These are phyloP conservation scores for Setipinna tenuifilis DNA, from an alignment of 2,797 vertebrate genomes.

Conservation along the genomic window DNA sequence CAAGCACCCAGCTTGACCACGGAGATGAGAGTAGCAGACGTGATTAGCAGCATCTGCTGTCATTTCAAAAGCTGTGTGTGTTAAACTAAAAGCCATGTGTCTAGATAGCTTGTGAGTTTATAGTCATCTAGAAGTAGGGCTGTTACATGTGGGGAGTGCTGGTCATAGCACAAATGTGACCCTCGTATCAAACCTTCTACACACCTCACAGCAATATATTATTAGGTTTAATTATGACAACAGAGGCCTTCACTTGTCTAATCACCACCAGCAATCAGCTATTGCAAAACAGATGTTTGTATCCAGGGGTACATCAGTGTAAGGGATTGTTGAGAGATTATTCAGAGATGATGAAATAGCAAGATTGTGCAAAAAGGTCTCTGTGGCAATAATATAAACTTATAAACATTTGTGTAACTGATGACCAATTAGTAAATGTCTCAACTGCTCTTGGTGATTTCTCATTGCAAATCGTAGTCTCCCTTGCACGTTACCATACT, in stretches of 20 bases:
- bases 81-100: not conserved
- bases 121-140: not conserved
- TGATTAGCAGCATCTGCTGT: not conserved
- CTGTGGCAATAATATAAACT: not conserved
- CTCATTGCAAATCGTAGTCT: not conserved
- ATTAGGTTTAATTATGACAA: not conserved
- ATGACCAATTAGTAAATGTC: not conserved
- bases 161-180: not conserved
- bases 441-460: not conserved
- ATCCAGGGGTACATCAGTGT: not conserved
- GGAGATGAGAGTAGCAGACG: slow-evolving; percentile 17
- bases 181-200: not conserved
- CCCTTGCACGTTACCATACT: not conserved
- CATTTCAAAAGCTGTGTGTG: not conserved
- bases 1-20: slow-evolving; percentile 2
- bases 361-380: not conserved
- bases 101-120: not conserved
- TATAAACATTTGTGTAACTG: not conserved
- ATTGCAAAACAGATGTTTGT: not conserved
- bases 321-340: not conserved
- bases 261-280: not conserved
- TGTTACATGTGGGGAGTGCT: not conserved
- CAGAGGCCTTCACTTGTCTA: not conserved
- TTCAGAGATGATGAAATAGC: not conserved
- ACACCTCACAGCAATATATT: not conserved